Evolutionary conservation across 2,797 vertebrate species (phyloP), one percentile per base, ranked within the genome.

Genomic region (Neosalanx taihuensis): DNA sequence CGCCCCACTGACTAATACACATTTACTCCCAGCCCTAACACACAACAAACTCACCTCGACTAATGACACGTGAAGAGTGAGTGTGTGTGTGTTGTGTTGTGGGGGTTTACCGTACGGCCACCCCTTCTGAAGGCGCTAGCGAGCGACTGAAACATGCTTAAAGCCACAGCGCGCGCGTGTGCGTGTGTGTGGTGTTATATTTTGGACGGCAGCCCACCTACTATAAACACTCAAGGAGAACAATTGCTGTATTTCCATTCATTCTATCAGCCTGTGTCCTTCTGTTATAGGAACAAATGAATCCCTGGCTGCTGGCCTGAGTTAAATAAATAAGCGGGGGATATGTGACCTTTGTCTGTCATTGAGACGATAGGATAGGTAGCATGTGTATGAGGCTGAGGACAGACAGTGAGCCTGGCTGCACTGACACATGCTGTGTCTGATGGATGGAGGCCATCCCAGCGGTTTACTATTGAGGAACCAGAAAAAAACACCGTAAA

Each of bases 291-390:
- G 69, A 76, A 84, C 81, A 86, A 83, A 86, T 59, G 67, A 71
- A 75, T 60, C 77, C 53, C 56, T 70, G 17, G 56, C 75, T 65
- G 64, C 69, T 53, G n/a, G 49, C 35, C 12, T 59, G 71, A 72
- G 78, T 75, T 64, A 62, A 81, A 81, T 69, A 77, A 82, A 78
- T 76, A 78, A 81, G 56, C 67, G 73, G 70, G 68, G 78, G 33
- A 62, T 57, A 71, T 76, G 57, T 89, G 89, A 92, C 91, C 90
- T 92, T 86, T 90, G 81, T 33, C 77, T 91, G 90, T 88, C 90
- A 90, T 92, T 92, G 89, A 91, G 87, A 59, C 18, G 31, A 31
- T 64, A 10, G 57, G 76, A 69, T 2, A 67, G 13, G 18, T 35
- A 67, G 74, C 46, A 53, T 65, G 53, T 57, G 68, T 60, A 49